phyloP scores from a whole-genome alignment of 1,140 invertebrate species.

The Stegodyphus mimosarum region DNA sequence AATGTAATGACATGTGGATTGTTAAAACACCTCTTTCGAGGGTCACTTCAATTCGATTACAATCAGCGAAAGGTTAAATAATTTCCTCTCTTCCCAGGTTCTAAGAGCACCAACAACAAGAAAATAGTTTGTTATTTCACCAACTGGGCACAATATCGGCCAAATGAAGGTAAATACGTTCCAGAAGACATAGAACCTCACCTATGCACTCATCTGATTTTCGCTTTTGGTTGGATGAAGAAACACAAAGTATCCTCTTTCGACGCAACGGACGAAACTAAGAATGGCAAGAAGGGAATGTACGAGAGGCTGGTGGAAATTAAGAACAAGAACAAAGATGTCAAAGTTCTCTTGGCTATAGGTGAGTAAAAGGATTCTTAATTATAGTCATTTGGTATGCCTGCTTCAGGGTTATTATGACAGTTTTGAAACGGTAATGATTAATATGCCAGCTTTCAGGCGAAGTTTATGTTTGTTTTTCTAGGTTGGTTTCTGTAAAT shows the following conservation, averaged over 20 bases:
- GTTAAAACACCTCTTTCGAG: too few species aligned
- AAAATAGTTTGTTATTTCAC: constrained; percentile 92
- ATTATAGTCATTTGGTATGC: background rate
- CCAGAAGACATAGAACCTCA: constrained; percentile 96
- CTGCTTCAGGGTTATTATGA: background rate
- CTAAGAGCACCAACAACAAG: constrained; percentile 38
- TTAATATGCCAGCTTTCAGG: too few species aligned
- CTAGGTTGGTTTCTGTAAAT: too few species aligned
- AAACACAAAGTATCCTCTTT: constrained; percentile 92
- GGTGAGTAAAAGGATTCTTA: constrained; percentile 73
- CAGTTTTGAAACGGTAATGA: too few species aligned
- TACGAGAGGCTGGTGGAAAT: constrained; percentile 86
- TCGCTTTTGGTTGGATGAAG: constrained; percentile 96
- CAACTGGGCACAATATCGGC: constrained; percentile 96
- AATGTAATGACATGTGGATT: too few species aligned
- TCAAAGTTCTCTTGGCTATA: constrained; percentile 89
- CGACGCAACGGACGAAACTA: constrained; percentile 92
- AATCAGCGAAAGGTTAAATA: too few species aligned
- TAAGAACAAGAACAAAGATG: constrained; percentile 88
- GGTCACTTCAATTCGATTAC: too few species aligned
- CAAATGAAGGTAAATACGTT: constrained; percentile 90
- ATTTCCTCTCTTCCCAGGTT: background rate
- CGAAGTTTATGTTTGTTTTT: too few species aligned
- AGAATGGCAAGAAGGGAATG: constrained; percentile 88
- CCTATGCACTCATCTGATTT: constrained; percentile 95